Evolutionary conservation across 1,140 invertebrate species (phyloP).

Genomic region (Manduca sexta): DNA sequence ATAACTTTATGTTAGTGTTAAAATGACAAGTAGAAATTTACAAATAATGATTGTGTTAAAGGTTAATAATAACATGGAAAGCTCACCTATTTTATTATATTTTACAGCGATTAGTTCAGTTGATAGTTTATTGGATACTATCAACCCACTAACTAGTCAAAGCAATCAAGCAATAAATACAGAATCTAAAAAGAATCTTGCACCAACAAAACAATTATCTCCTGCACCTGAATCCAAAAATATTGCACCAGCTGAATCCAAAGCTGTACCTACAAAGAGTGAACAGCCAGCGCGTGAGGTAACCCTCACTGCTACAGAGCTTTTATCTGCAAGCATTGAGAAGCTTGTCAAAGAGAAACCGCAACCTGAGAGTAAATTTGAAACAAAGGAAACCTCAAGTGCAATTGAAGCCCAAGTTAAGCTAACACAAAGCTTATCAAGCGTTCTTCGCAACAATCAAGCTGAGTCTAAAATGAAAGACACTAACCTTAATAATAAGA

Average conservation of each 20-base stretch:
- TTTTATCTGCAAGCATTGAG: constrained; percentile 57
- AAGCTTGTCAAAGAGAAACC: constrained; percentile 47
- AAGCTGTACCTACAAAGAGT: constrained; percentile 32
- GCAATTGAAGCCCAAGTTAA: constrained; percentile 59
- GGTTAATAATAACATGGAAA: too few relatives aligned
- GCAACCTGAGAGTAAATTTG: constrained; percentile 11
- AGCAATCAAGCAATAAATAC: constrained; percentile 28
- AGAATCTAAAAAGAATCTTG: constrained; percentile 31
- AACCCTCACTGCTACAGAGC: constrained; percentile 41
- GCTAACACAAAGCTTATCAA: constrained; percentile 54
- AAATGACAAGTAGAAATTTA: too few relatives aligned
- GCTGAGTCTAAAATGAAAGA: constrained; percentile 63
- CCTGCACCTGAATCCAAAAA: constrained; percentile 32
- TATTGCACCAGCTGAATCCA: constrained; percentile 22
- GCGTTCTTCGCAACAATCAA: constrained; percentile 39
- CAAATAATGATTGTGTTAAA: too few relatives aligned
- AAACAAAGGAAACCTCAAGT: constrained; percentile 32
- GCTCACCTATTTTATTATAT: constrained; percentile 5
- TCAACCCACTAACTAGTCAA: constrained; percentile 60
- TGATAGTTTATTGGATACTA: constrained; percentile 53
- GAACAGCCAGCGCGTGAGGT: constrained; percentile 26
- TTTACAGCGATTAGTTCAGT: constrained; percentile 61
- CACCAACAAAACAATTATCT: constrained; percentile 26
- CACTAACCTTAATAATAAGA: constrained; percentile 60
- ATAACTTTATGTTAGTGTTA: too few relatives aligned